Conservation (phyloP, 2,113 vertebrate species). For the Cacatua alba region DNA sequence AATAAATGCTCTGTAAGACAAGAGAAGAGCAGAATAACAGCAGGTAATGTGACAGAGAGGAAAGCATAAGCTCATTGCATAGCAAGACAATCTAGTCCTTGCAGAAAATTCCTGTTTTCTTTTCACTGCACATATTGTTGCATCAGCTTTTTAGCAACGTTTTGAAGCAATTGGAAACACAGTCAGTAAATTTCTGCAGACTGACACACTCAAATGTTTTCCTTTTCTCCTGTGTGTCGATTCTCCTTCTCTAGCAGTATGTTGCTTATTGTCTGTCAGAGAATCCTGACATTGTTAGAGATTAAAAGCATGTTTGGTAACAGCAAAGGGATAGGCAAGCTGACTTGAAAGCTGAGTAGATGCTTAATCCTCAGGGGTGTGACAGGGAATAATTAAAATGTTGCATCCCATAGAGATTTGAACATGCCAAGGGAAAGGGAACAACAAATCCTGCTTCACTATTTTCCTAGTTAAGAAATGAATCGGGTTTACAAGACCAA, state of each 20-base stretch:
- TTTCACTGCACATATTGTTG: not conserved
- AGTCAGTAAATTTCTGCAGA: constrained; percentile 16
- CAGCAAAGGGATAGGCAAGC: constrained; percentile 5
- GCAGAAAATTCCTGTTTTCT: constrained; percentile 5
- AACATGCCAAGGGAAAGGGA: not conserved
- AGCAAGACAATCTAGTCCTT: not conserved
- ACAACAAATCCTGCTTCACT: not conserved
- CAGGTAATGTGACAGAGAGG: not conserved
- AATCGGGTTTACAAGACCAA: not conserved
- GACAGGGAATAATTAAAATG: constrained; percentile 53
- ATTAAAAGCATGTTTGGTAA: constrained; percentile 33
- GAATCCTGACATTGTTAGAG: constrained; percentile 5
- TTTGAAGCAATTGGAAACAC: not conserved
- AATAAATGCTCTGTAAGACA: not conserved
- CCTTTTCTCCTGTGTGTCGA: not conserved
- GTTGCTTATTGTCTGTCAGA: constrained; percentile 13
- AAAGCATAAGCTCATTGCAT: not conserved
- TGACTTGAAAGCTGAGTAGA: constrained; percentile 36
- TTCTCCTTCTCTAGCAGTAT: not conserved
- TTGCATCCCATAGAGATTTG: not conserved
- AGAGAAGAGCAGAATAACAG: not conserved
- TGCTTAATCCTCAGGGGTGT: constrained; percentile 3
- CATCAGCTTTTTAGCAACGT: not conserved
- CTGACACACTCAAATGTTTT: not conserved
- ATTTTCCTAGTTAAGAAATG: not conserved